Evolutionary conservation across 1,140 invertebrate species (phyloP).

Genomic region (Argopecten irradians): DNA sequence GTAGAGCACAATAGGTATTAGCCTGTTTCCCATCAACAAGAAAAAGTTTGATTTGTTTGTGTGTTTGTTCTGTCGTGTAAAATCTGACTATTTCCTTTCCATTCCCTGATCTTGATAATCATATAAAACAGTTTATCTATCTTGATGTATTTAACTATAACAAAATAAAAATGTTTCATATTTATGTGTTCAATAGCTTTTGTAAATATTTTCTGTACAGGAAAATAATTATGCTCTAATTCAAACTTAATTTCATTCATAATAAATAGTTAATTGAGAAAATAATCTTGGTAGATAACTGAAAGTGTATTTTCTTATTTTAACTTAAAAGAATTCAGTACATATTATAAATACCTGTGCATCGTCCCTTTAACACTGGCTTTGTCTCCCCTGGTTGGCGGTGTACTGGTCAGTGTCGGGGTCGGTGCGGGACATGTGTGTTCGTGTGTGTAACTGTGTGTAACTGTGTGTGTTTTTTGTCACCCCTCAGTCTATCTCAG

Average conservation of each 20-base stretch:
- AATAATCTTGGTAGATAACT: neutral
- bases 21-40: neutral
- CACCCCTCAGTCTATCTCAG: constrained; percentile 20
- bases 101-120: neutral
- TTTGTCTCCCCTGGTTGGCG: neutral
- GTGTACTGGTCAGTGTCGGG: neutral
- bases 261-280: neutral
- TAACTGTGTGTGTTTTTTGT: constrained; percentile 21
- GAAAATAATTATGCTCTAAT: neutral
- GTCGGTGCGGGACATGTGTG: neutral
- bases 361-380: neutral
- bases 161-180: neutral
- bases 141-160: neutral
- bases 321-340: neutral
- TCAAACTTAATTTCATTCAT: neutral
- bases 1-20: neutral
- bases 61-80: neutral
- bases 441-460: neutral
- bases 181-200: neutral
- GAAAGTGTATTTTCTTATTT: neutral
- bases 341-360: neutral
- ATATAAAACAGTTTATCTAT: neutral
- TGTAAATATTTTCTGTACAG: neutral
- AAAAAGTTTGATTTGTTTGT: neutral
- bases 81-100: neutral